Percentiles rank a stretch among this genome's conserved stretches.
These are phyloP conservation scores for Indri indri DNA, from an alignment of 2,113 vertebrate species.

Conservation along the genomic window DNA sequence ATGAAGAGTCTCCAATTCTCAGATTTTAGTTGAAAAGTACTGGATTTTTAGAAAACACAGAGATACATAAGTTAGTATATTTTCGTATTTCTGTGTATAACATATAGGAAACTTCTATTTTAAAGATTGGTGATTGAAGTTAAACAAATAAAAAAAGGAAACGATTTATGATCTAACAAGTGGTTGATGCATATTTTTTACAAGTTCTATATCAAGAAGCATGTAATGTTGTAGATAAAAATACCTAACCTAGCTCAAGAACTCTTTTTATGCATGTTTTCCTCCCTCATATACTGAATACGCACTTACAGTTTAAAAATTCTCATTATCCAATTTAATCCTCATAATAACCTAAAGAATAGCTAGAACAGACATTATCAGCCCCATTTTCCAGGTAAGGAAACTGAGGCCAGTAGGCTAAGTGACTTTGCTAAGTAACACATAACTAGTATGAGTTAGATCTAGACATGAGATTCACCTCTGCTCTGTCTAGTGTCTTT, in stretches of 20 bases:
- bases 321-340: neutral
- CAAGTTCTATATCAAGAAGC: neutral
- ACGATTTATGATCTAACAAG: neutral
- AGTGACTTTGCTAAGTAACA: neutral
- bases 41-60: neutral
- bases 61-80: neutral
- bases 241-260: slow-evolving; percentile 7
- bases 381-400: neutral
- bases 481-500: neutral
- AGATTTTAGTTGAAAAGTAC: slow-evolving; percentile 25
- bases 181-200: slow-evolving; percentile 13
- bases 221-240: slow-evolving; percentile 27
- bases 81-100: neutral
- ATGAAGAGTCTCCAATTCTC: neutral
- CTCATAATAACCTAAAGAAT: neutral
- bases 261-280: neutral
- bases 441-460: neutral
- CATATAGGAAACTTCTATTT: neutral
- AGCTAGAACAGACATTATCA: neutral
- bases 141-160: neutral
- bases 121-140: neutral
- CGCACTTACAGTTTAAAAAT: neutral
- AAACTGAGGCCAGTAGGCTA: neutral
- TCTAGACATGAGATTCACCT: neutral
- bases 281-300: neutral